Base-by-base conservation (phyloP, 2,888 invertebrate species). In the Strigamia crassipes region DNA sequence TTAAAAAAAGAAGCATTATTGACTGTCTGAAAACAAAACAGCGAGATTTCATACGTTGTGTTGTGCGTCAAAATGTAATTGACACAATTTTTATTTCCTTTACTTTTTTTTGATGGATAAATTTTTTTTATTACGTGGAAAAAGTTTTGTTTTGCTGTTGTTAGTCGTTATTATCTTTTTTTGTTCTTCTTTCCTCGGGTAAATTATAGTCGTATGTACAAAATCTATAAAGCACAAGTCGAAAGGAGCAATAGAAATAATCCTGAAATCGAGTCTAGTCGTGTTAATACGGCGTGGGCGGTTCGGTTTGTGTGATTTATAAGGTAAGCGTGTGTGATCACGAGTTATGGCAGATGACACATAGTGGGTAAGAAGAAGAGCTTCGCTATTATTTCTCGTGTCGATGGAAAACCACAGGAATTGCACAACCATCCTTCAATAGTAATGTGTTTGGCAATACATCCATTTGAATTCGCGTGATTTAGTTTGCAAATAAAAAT, bases 271-370 rank as follows among this genome's bases (percentile, higher is more conserved):
- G 51, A 51, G 10, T n/a, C 51, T 10, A 51, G 51, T n/a, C n/a
- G 15, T 51, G 51, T 51, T 51, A 51, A 51, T 51, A 51, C 51
- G 4, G 10, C 51, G 51, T 51, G 51, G 51, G 51, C 51, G 51
- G 51, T n/a, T 51, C 15, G n/a, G 51, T 51, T 51, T 51, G 13
- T 13, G 13, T 51, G 51, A 51, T 51, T 51, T 51, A 51, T 51
- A 51, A 51, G 51, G 51, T n/a, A 51, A 51, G 51, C 51, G 51
- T 51, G 51, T 51, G 51, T 51, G 51, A 51, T 51, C 51, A 51
- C 51, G 51, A 51, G 51, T 51, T 51, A 51, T 51, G 51, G 51
- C 51, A 51, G 51, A 51, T 51, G 51, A 51, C 51, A 51, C 51
- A 51, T 51, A n/a, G 51, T 51, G 51, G 51, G 51, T 51, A 51